phyloP scores from a whole-genome alignment of 2,797 vertebrate genomes.

The Alcedo quadribrachys region DNA sequence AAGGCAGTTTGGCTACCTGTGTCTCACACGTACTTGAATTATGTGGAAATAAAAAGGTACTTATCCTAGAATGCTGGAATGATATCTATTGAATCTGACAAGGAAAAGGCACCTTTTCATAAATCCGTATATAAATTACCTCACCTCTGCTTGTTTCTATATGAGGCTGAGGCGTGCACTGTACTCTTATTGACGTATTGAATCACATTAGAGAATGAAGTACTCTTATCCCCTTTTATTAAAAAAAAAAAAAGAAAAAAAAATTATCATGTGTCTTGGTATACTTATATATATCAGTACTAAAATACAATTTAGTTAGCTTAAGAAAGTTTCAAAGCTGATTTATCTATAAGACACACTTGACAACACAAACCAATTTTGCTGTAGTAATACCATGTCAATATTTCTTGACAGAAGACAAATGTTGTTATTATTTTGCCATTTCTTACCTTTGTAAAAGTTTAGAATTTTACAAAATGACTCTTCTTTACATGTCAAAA shows the following conservation, averaged over 20 bases:
- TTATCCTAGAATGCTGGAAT: not conserved
- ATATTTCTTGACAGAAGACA: conserved; percentile 93
- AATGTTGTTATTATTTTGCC: conserved; percentile 97
- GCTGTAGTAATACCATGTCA: conserved; percentile 90
- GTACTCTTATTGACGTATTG: not conserved
- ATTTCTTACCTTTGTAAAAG: conserved; percentile 88
- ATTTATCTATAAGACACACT: conserved; percentile 89
- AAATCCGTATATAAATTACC: not conserved
- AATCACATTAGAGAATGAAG: not conserved
- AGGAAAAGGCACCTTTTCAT: not conserved
- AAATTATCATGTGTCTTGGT: conserved; percentile 14
- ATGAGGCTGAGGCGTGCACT: not conserved
- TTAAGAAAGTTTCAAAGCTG: conserved; percentile 80
- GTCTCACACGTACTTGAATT: not conserved
- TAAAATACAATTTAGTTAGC: conserved; percentile 66
- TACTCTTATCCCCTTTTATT: not conserved
- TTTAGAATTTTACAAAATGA: conserved; percentile 84
- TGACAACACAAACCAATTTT: conserved; percentile 95
- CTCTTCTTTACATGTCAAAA: conserved; percentile 85
- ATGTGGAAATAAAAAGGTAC: not conserved
- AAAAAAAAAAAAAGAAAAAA: not conserved
- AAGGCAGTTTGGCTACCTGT: not conserved
- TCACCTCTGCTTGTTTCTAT: not conserved
- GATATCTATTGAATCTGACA: not conserved
- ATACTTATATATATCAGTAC: conserved; percentile 46